Conservation (phyloP, 53 echinoderm and acorn worm species). For the Temnopleurus reevesii region DNA sequence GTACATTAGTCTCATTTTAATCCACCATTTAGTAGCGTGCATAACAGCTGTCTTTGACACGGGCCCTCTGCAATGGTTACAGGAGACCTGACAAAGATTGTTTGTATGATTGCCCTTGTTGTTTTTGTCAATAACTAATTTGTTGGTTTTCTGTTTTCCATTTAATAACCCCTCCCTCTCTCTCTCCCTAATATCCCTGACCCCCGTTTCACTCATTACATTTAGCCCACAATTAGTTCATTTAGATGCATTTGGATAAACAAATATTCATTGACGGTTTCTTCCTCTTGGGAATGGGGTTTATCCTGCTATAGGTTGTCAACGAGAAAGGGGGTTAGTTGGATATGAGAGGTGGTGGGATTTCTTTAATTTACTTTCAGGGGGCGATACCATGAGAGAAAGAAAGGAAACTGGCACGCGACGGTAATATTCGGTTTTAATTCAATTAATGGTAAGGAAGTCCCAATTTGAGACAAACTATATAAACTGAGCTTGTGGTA, state of each 20-base stretch:
- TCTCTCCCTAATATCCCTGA: no score
- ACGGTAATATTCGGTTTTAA: background rate
- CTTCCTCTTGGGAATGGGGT: background rate
- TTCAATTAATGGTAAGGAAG: slow-evolving; percentile 12
- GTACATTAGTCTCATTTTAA: no score
- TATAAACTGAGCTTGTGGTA: slow-evolving; percentile 30
- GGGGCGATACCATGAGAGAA: background rate
- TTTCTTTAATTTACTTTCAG: slow-evolving; percentile 18
- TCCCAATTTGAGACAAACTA: slow-evolving; percentile 16
- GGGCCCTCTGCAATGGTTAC: no score
- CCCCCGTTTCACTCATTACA: background rate
- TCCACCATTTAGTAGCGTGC: no score
- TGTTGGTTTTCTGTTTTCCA: no score
- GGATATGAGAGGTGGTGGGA: slow-evolving; percentile 7
- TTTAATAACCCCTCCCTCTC: no score
- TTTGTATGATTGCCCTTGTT: no score
- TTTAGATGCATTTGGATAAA: slow-evolving; percentile 1
- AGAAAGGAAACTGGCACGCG: background rate
- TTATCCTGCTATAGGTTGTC: background rate
- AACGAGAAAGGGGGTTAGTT: background rate
- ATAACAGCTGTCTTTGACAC: no score
- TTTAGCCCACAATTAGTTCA: background rate
- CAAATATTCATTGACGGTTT: background rate
- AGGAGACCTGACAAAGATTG: no score
- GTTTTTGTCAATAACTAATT: no score